A percentile compares a stretch with the other conserved stretches of the same genome.
These are phyloP conservation scores for Silurus asotus DNA, from an alignment of 2,113 vertebrate genomes.

Conservation along the genomic window DNA sequence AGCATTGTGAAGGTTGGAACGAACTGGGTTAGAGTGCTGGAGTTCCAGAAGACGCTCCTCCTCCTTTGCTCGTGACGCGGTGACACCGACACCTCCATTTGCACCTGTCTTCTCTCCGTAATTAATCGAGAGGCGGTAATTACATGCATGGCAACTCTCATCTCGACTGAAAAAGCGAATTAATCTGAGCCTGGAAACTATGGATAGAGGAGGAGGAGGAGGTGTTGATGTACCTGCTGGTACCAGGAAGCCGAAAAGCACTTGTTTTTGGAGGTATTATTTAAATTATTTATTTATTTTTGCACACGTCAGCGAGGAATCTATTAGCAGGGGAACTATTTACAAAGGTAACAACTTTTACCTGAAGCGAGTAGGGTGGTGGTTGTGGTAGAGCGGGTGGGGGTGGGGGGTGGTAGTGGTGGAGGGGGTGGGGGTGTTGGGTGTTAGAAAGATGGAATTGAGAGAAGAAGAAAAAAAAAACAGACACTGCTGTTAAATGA, in stretches of 20 bases:
- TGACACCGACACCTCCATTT: constrained; percentile 63
- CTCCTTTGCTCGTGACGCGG: neutral
- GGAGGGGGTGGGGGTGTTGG: neutral
- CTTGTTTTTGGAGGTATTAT: neutral
- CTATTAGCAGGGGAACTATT: constrained; percentile 61
- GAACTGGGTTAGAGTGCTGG: neutral
- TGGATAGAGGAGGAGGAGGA: constrained; percentile 2
- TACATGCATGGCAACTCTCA: constrained; percentile 63
- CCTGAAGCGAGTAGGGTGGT: constrained; percentile 41
- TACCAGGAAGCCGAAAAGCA: neutral
- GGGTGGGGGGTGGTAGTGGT: too few relatives aligned
- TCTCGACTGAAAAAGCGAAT: constrained; percentile 61
- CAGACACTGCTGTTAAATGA: constrained; percentile 54
- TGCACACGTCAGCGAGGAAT: neutral
- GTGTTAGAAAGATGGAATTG: constrained; percentile 7
- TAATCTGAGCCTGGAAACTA: constrained; percentile 51
- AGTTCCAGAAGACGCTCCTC: neutral
- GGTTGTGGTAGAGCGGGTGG: too few relatives aligned
- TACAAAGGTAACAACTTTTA: constrained; percentile 59
- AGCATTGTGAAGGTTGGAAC: neutral
- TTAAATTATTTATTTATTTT: too few relatives aligned
- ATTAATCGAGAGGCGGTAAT: constrained; percentile 70
- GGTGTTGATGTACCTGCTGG: constrained; percentile 3
- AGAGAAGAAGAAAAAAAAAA: neutral
- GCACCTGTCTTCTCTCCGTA: constrained; percentile 65